These are phyloP conservation scores for Pachyrhynchus sulphureomaculatus DNA, from an alignment of 1,140 invertebrate genomes.

Conservation along the genomic window DNA sequence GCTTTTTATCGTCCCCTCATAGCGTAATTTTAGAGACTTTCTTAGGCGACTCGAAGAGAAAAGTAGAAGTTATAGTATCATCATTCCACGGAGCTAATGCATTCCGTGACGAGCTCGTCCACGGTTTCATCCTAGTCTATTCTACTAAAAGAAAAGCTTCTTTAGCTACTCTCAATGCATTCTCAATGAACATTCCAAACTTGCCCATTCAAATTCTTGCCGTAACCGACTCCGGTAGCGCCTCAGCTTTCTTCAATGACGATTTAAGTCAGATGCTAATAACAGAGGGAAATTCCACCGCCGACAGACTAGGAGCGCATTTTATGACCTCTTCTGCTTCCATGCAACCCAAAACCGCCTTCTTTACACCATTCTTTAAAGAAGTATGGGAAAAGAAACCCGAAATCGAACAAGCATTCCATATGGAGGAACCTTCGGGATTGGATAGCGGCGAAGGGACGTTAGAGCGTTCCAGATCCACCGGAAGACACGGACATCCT, in stretches of 20 bases:
- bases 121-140: constrained; percentile 95
- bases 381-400: constrained; percentile 95
- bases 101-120: constrained; percentile 88
- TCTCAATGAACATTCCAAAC: constrained; percentile 92
- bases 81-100: constrained; percentile 94
- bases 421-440: constrained; percentile 79
- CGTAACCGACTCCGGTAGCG: constrained; percentile 83
- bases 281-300: constrained; percentile 88
- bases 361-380: constrained; percentile 95
- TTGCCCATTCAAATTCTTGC: constrained; percentile 94
- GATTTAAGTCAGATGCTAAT: constrained; percentile 88
- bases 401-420: constrained; percentile 90
- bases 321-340: constrained; percentile 86
- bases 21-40: constrained; percentile 90
- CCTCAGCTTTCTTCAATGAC: constrained; percentile 85
- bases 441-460: constrained; percentile 70
- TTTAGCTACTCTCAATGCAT: constrained; percentile 88
- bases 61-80: constrained; percentile 90
- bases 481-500: constrained; percentile 50
- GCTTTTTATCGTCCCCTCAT: constrained; percentile 82
- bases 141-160: constrained; percentile 94
- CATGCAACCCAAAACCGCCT: constrained; percentile 84
- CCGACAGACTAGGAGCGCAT: constrained; percentile 88
- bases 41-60: constrained; percentile 82
- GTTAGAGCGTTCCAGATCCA: constrained; percentile 63